Base-by-base conservation (phyloP, 2,888 invertebrate species). In the Patella caerulea region DNA sequence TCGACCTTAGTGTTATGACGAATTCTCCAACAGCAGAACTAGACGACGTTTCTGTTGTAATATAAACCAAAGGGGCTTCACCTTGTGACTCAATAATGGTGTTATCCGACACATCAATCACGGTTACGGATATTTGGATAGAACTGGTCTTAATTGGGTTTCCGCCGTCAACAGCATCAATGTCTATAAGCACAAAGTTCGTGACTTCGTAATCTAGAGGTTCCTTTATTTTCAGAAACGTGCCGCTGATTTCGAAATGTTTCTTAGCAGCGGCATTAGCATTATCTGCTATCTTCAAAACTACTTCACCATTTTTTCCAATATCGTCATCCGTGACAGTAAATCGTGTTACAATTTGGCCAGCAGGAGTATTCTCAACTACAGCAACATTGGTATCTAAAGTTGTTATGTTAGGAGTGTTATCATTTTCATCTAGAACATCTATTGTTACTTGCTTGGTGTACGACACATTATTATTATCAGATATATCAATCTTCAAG, bases 361-460 rank as follows among this genome's bases (percentile, higher is more conserved):
- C 97, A 5, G 94, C 92, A 0, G 97, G 97, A 15, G 97, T 94
- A 91, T 97, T 97, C 92, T 98, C 98, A 9, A 96, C 94, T n/a
- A 97, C 94, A 88, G 96, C 95, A 65, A 96, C 96, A 34, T 81
- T 80, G 76, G 89, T 90, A 15, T 86, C 81, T 15, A 82, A 82
- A 90, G 95, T 93, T 52, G 95, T 95, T 90, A 98, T 98, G 95
- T 96, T 92, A 96, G 88, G 87, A 5, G 79, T 76, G 71, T 86
- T 84, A 70, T 88, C 98, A 92, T 98, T 98, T 71, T 96, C 95
- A 91, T 98, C 98, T 88, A 96, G 95, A 76, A 98, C 94, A 87
- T 95, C 95, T 83, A 98, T 95, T 84, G 95, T 95, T n/a, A 98
- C 95, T 24, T 19, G 24, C 24, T 65, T 65, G 14, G 65, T 65